Evolutionary conservation across 2,113 vertebrate genomes (phyloP).

Genomic region (Steatornis caripensis): DNA sequence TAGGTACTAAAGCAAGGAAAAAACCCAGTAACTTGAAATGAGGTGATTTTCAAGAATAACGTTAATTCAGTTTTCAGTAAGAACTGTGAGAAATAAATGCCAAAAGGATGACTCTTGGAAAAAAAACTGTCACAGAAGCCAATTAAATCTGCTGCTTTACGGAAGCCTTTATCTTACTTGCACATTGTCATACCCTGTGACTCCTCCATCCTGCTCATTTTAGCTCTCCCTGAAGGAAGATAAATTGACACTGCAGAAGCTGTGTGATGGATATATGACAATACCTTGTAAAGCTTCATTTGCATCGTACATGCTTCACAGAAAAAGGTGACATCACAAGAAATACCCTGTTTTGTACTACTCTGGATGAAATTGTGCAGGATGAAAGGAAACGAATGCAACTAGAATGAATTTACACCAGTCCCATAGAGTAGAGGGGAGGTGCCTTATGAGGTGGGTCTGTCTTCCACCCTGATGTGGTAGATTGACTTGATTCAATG

Average conservation of each 20-base stretch:
- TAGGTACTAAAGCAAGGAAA: not conserved
- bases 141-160: not conserved
- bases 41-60: not conserved
- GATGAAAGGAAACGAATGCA: not conserved
- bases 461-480: accelerated
- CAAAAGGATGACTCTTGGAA: not conserved
- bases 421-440: not conserved
- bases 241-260: not conserved
- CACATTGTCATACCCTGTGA: not conserved
- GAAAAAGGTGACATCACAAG: not conserved
- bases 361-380: not conserved
- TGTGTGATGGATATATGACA: not conserved
- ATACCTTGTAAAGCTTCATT: not conserved
- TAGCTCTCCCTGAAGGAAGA: not conserved
- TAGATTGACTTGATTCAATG: not conserved
- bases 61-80: not conserved
- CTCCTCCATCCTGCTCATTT: not conserved
- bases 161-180: not conserved
- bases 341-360: not conserved
- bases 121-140: not conserved
- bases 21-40: not conserved
- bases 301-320: not conserved
- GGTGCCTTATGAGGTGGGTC: not conserved
- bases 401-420: not conserved
- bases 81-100: not conserved